Conservation (phyloP, 2,888 invertebrate genomes). For the Mythimna albipuncta region DNA sequence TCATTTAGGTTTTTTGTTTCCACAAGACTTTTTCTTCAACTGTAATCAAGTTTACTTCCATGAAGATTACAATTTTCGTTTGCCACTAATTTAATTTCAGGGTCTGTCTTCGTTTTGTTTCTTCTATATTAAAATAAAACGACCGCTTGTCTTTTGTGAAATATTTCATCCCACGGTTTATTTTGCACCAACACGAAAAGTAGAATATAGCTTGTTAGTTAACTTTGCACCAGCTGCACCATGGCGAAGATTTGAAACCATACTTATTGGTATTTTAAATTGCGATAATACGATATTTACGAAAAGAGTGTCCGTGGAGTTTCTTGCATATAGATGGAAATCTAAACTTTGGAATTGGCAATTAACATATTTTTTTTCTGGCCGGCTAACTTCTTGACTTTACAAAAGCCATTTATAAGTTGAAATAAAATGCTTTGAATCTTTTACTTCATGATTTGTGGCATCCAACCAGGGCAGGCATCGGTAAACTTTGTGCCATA, state of each 20-base stretch:
- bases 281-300: no score
- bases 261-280: no score
- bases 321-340: no score
- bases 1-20: conserved; percentile 45
- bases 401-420: no score
- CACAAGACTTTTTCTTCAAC: conserved; percentile 37
- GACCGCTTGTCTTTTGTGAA: conserved; percentile 1
- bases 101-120: conserved; percentile 10
- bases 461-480: no score
- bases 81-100: conserved; percentile 33
- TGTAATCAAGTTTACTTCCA: conserved; percentile 46
- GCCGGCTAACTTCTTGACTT: no score
- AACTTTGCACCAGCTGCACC: conserved; percentile 4
- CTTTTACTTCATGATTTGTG: no score
- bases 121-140: conserved; percentile 4
- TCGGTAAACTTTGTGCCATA: no score
- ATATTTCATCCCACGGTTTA: neutral
- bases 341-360: no score
- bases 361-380: no score
- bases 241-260: neutral
- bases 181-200: neutral
- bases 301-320: no score
- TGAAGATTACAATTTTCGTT: conserved; percentile 49
- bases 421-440: no score
- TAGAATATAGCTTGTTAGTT: neutral